A percentile compares a stretch with the other conserved stretches of the same genome.
phyloP scores from a whole-genome alignment of 64 coral and sea anemone species.

The Acropora yongei region DNA sequence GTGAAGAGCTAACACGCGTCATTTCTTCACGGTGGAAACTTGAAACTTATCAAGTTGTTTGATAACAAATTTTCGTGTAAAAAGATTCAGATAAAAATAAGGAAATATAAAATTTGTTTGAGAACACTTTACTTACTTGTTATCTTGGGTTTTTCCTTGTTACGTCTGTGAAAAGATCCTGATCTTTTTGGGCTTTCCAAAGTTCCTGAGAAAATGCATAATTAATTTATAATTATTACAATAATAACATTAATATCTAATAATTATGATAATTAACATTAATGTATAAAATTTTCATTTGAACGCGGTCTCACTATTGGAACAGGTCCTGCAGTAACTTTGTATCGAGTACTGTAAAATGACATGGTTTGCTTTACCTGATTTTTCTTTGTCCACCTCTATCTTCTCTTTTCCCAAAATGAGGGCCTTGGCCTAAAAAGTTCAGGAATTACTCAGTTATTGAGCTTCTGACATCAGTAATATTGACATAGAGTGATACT shows the following conservation, averaged over 20 bases:
- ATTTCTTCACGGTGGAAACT: too few species aligned
- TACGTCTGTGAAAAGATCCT: neutral
- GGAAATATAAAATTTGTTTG: neutral
- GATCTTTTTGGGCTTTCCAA: slow-evolving; percentile 12
- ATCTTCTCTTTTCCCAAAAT: slow-evolving; percentile 83
- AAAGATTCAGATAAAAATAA: too few species aligned
- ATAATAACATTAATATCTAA: too few species aligned
- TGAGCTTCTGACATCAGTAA: neutral
- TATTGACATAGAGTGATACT: too few species aligned
- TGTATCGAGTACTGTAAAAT: too few species aligned
- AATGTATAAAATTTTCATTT: neutral
- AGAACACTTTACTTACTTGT: slow-evolving; percentile 1
- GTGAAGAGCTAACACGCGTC: too few species aligned
- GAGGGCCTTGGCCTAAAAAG: slow-evolving; percentile 70
- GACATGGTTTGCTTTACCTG: slow-evolving; percentile 39
- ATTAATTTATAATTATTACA: too few species aligned
- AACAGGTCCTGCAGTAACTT: too few species aligned
- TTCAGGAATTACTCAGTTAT: neutral
- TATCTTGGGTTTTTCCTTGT: neutral
- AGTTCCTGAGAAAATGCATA: neutral
- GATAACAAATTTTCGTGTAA: too few species aligned
- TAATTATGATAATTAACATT: too few species aligned
- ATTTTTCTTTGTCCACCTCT: slow-evolving; percentile 43
- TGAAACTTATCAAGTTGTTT: too few species aligned
- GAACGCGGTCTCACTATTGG: too few species aligned